Conservation (phyloP, 2,888 invertebrate genomes). For the Lochmaea capreae region DNA sequence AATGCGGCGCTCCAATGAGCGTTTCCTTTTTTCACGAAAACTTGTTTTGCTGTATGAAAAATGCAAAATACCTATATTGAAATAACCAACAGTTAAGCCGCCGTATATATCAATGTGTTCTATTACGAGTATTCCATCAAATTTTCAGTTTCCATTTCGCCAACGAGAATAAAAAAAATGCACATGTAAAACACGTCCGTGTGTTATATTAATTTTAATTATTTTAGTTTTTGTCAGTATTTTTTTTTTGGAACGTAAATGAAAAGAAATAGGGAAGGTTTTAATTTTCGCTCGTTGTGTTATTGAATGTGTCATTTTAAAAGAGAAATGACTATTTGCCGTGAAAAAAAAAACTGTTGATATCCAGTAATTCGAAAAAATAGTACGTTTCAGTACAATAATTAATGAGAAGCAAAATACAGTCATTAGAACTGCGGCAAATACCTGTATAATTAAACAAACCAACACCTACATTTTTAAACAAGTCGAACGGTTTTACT, state of each 20-base stretch:
- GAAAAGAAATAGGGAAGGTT: conserved; percentile 1
- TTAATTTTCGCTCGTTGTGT: conserved; percentile 8
- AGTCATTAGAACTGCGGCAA: conserved; percentile 5
- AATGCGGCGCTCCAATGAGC: no score
- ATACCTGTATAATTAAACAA: not conserved
- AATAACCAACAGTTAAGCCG: no score
- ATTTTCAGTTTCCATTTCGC: conserved; percentile 17
- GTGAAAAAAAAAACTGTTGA: conserved; percentile 8
- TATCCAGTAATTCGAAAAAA: not conserved
- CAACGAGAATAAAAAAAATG: not conserved
- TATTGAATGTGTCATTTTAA: conserved; percentile 12
- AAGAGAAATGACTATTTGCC: conserved; percentile 12
- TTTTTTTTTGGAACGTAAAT: conserved; percentile 13
- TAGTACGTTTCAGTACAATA: not conserved
- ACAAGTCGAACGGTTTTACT: not conserved
- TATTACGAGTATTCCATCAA: conserved; percentile 30
- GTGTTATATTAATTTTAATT: conserved; percentile 28
- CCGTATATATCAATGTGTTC: not conserved
- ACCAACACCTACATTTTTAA: not conserved
- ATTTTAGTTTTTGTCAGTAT: conserved; percentile 26
- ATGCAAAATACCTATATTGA: no score
- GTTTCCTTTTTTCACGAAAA: no score
- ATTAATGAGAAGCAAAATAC: not conserved
- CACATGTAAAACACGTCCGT: conserved; percentile 10
- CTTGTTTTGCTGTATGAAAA: no score